phyloP scores from a whole-genome alignment of 2,888 invertebrate genomes.

The Liopterus haemorrhoidalis region DNA sequence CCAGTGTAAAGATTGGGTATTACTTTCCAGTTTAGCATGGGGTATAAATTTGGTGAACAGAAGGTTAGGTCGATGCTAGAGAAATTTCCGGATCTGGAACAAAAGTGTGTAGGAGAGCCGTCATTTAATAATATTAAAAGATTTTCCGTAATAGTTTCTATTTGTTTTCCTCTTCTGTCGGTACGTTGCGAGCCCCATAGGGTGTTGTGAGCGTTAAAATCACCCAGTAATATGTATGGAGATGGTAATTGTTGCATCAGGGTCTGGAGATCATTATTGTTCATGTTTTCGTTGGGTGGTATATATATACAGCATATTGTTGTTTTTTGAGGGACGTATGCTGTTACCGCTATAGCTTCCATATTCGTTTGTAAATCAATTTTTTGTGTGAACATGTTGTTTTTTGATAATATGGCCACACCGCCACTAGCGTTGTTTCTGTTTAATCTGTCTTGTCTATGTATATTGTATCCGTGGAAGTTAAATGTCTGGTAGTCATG shows the following conservation, averaged over 20 bases:
- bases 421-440: too few relatives aligned
- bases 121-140: slow-evolving; percentile 20
- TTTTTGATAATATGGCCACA: too few relatives aligned
- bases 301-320: slow-evolving; percentile 25
- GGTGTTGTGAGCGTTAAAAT: slow-evolving; percentile 30
- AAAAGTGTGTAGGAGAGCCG: slow-evolving; percentile 26
- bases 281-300: slow-evolving; percentile 14
- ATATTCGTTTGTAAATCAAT: too few relatives aligned
- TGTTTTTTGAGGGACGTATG: too few relatives aligned
- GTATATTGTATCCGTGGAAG: too few relatives aligned
- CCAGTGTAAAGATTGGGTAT: slow-evolving; percentile 13
- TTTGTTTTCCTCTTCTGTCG: slow-evolving; percentile 26
- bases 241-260: slow-evolving; percentile 29
- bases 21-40: slow-evolving; percentile 16
- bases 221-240: slow-evolving; percentile 31
- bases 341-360: too few relatives aligned
- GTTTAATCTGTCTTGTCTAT: too few relatives aligned
- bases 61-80: slow-evolving; percentile 27
- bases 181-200: slow-evolving; percentile 26
- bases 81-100: slow-evolving; percentile 11
- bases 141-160: slow-evolving; percentile 26
- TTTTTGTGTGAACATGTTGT: too few relatives aligned
- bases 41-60: slow-evolving; percentile 14
- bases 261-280: slow-evolving; percentile 12
- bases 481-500: too few relatives aligned